Base-by-base conservation (phyloP, 2,888 invertebrate genomes). In the Hypercompe scribonia region DNA sequence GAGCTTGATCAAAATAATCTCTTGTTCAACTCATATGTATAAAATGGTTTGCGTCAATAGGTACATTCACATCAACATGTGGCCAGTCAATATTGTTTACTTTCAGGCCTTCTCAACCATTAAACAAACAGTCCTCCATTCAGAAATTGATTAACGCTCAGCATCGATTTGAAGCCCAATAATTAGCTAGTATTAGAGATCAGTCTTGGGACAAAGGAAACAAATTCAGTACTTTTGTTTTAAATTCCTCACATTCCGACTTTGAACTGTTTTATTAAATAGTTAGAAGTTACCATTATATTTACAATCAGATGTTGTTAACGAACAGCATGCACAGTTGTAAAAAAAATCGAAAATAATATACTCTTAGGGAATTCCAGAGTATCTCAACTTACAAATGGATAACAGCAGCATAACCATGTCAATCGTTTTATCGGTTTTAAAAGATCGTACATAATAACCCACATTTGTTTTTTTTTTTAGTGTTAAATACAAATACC, bases 201-300 rank as follows among this genome's bases (percentile, higher is more conserved):
- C 94, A 95, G 94, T 94, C 94, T 94, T 94, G 91, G 90, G 89
- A 92, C 89, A 90, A 92, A 93, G 90, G 90, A 94, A 94, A 94
- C 88, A 88, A 86, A 90, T 88, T 88, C 85, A 90, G 85, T 90
- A 89, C 85, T 86, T 84, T 85, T 83, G 84, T 84, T 86, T 84
- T 84, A 86, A 87, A 88, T 86, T 86, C 83, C 81, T 88, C 84
- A 88, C 83, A 86, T 86, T 86, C 84, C 75, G 81, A 87, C 75
- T 81, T 80, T 83, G 80, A 83, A 86, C 86, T 81, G 84, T 75
- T 72, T 68, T 75, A 81, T 84, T 81, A 72, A 81, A 81, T 80
- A 81, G 84, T 81, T 87, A 82, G 81, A 84, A 87, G 83, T 84
- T 80, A 84, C 80, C 80, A 77, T 77, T 73, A 73, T 85, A 85